Base-by-base conservation (phyloP, 1,140 invertebrate species). In the Halictus rubicundus region DNA sequence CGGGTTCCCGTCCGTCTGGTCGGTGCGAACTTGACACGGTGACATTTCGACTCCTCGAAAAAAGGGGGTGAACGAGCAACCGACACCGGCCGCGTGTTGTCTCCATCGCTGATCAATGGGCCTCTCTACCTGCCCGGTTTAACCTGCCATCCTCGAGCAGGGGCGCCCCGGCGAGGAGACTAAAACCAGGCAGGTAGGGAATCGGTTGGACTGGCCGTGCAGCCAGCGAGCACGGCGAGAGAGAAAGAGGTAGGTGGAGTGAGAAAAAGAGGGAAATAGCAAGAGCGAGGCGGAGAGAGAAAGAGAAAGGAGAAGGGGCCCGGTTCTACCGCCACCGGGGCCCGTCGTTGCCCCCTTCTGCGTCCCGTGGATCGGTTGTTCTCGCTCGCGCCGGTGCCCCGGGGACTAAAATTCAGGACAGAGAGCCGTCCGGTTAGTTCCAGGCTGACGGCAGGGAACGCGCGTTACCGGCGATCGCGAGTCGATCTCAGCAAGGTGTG, bases 321-420 rank as follows among this genome's bases (percentile, higher is more conserved):
- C 68, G 57, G n/a, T 63, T 64, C 46, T 25, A n/a, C 68, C 68
- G 25, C 32, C 52, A 9, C 21, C 21, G 21, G 42, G 9, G 12
- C 54, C n/a, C 54, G 19, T 8, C 76, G 21, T 42, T n/a, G 0
- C 9, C 39, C n/a, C 4, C 14, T 1, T 19, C 63, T 23, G 5
- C 25, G 23, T 9, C 39, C 60, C 21, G 21, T 14, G 0, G 6
- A 25, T 52, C 2, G 6, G 19, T 64, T 32, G 23, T 23, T 71
- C 25, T 0, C 60, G 74, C 49, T 52, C 49, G 16, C 49, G 49
- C 49, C 78, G 54, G 54, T 54, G 59, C 52, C 37, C 70, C 80
- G 68, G 81, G 49, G 84, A 76, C 71, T 88, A 84, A 84, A 90
- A 90, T 90, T 87, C 89, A 90, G 89, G 89, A 88, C 89, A 88